Conservation (phyloP, 2,797 vertebrate genomes). For the Rhinophrynus dorsalis region DNA sequence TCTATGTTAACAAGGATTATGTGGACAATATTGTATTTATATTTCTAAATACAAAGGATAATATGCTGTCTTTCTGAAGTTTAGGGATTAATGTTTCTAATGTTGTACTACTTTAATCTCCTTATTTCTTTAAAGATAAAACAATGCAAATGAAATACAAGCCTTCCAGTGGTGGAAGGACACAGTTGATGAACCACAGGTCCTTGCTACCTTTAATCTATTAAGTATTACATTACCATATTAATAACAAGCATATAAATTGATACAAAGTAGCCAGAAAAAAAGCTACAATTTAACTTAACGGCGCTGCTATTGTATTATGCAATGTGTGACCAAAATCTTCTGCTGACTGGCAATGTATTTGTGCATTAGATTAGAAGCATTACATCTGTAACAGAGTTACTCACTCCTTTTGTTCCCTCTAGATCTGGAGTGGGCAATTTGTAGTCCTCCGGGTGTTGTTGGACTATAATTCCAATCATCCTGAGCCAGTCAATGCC, state of each 20-base stretch:
- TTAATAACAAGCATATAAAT: not conserved
- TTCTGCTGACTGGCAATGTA: not conserved
- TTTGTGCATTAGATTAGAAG: no score
- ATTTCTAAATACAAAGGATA: constrained; percentile 15
- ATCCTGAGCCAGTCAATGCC: no score
- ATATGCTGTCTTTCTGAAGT: constrained; percentile 5
- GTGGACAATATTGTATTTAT: not conserved
- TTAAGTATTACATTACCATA: constrained; percentile 7
- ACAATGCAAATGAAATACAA: constrained; percentile 3
- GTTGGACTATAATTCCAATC: no score
- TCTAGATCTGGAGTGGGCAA: no score
- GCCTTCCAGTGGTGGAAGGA: not conserved
- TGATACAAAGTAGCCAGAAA: not conserved
- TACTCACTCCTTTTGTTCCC: no score
- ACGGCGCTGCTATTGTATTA: not conserved
- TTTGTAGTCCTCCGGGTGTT: no score
- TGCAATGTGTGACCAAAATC: not conserved
- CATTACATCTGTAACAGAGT: no score
- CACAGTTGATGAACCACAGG: constrained; percentile 1
- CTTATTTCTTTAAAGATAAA: constrained; percentile 11
- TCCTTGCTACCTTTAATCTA: constrained; percentile 8
- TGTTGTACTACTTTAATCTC: constrained; percentile 9
- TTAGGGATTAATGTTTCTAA: constrained; percentile 16
- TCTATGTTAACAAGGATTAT: constrained; percentile 8
- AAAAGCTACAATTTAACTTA: no score